Evolutionary conservation across 1,140 invertebrate species (phyloP).

Genomic region (Rhynchophorus ferrugineus): DNA sequence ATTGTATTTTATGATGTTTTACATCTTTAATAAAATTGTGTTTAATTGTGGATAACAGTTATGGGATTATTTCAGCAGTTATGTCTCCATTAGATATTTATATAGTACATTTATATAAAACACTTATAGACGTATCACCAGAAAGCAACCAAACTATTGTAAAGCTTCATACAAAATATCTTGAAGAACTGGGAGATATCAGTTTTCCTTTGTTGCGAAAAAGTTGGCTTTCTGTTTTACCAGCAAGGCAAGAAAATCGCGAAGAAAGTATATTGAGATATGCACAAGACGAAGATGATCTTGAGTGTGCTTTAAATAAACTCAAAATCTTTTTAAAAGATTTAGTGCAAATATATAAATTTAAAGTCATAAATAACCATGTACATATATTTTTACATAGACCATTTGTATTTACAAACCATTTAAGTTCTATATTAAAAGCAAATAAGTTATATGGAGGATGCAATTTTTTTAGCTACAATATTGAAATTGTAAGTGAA

Average conservation of each 20-base stretch:
- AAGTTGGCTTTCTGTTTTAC: conserved; percentile 28
- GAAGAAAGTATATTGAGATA: conserved; percentile 24
- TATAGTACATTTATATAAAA: conserved; percentile 25
- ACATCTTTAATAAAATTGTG: no score
- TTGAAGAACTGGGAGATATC: conserved; percentile 33
- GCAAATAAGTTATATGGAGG: conserved; percentile 22
- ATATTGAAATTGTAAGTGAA: conserved; percentile 12
- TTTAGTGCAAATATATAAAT: conserved; percentile 24
- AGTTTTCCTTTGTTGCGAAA: conserved; percentile 32
- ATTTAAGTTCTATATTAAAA: conserved; percentile 20
- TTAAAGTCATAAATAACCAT: conserved; percentile 24
- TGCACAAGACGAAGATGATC: conserved; percentile 8
- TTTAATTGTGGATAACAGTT: no score
- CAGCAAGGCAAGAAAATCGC: conserved; percentile 5
- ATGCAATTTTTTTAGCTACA: conserved; percentile 6
- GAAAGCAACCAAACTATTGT: conserved; percentile 27
- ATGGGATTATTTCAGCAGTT: no score
- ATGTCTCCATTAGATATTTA: conserved; percentile 24
- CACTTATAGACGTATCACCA: conserved; percentile 15
- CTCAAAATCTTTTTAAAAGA: conserved; percentile 13
- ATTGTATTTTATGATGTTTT: no score
- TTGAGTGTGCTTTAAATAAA: conserved; percentile 9
- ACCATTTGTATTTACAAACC: conserved; percentile 14
- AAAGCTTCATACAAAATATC: conserved; percentile 29
- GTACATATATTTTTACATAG: conserved; percentile 29